Percentiles rank a stretch among this genome's conserved stretches.
phyloP scores from a whole-genome alignment of 2,113 vertebrate genomes.

The Engraulis encrasicolus region DNA sequence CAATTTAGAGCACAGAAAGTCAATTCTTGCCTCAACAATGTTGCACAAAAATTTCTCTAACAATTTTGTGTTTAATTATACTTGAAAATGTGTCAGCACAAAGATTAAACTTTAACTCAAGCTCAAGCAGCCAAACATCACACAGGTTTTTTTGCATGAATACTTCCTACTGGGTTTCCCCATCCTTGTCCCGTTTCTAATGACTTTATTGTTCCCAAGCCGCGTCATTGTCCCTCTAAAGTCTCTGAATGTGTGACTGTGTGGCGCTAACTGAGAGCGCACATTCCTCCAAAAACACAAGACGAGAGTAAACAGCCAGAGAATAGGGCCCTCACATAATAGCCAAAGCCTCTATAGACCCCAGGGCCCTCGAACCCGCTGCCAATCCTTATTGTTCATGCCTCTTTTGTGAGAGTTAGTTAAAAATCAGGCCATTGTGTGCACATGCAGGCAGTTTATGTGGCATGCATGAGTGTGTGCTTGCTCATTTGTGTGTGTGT shows the following conservation, averaged over 20 bases:
- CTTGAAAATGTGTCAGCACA: not conserved
- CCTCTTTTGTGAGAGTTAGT: slow-evolving; percentile 37
- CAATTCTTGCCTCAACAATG: not conserved
- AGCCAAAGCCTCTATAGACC: not conserved
- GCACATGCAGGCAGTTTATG: not conserved
- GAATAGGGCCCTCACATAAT: not conserved
- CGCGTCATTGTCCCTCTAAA: not conserved
- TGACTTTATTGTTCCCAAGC: not conserved
- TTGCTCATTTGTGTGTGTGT: not conserved
- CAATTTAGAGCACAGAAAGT: not conserved
- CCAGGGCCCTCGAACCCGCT: not conserved
- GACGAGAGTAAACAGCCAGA: not conserved
- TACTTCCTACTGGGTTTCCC: not conserved
- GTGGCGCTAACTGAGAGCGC: not conserved
- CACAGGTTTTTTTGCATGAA: not conserved
- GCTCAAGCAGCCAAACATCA: not conserved
- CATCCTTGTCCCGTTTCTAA: not conserved
- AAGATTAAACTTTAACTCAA: not conserved
- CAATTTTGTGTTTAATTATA: not conserved
- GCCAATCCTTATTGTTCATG: not conserved
- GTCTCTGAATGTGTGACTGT: not conserved
- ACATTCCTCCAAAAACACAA: slow-evolving; percentile 42
- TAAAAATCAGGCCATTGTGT: slow-evolving; percentile 24
- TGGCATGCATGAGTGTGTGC: no score
- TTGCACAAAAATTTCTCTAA: no score